These are phyloP conservation scores for Dioctria rufipes DNA, from an alignment of 2,888 invertebrate species.

Conservation along the genomic window DNA sequence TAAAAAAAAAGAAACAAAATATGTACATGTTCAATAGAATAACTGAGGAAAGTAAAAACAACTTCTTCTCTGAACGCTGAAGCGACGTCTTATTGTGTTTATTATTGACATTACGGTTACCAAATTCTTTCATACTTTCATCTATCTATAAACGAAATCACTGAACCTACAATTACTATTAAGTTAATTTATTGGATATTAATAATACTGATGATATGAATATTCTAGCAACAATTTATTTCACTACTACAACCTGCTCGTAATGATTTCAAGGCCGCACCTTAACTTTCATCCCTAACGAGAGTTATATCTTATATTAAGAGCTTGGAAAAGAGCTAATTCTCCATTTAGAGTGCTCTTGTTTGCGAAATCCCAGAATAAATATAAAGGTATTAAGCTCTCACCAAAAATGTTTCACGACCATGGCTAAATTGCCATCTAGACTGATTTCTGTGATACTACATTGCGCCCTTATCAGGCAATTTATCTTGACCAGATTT, in stretches of 20 bases:
- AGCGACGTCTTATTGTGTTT: no score
- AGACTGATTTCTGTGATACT: slow-evolving; percentile 46
- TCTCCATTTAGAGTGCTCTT: background rate
- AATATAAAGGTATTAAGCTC: slow-evolving; percentile 4
- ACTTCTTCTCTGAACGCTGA: no score
- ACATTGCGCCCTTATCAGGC: slow-evolving; percentile 55
- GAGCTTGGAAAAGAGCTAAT: slow-evolving; percentile 5
- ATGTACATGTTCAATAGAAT: no score
- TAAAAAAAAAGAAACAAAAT: no score
- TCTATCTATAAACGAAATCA: no score
- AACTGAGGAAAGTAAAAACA: no score
- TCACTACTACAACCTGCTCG: background rate
- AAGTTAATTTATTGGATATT: no score
- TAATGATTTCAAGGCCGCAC: background rate
- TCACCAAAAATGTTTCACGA: slow-evolving; percentile 13
- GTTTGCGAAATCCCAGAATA: background rate
- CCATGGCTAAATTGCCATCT: slow-evolving; percentile 40
- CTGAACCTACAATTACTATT: no score
- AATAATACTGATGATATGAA: no score
- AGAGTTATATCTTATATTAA: background rate
- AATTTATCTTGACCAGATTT: slow-evolving; percentile 54
- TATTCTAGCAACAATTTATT: background rate
- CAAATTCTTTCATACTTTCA: no score
- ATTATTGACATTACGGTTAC: no score
- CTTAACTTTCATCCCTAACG: background rate